Conservation (phyloP, 35 echinoderm and acorn worm species). For the Anneissia japonica region DNA sequence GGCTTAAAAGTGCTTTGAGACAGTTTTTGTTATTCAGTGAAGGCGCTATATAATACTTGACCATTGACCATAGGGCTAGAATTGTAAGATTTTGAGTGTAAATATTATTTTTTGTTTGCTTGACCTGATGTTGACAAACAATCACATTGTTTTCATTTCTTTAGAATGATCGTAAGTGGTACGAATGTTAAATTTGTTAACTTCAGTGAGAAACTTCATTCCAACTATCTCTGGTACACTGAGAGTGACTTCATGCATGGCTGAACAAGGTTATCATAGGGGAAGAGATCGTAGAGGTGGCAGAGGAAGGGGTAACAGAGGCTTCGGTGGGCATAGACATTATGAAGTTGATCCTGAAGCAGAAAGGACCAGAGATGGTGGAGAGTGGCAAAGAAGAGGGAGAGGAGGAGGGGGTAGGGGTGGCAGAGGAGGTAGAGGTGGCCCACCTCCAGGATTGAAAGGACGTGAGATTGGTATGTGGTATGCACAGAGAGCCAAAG, state of each 20-base stretch:
- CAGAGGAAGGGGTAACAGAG: neutral
- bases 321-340: slow-evolving; percentile 3
- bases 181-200: too few relatives aligned
- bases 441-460: slow-evolving; percentile 59
- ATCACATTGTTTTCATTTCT: too few relatives aligned
- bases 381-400: neutral
- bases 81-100: too few relatives aligned
- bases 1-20: too few relatives aligned
- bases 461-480: slow-evolving; percentile 86
- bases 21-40: too few relatives aligned
- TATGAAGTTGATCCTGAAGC: neutral
- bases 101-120: too few relatives aligned
- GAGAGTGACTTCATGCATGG: neutral
- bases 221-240: neutral
- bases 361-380: neutral
- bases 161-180: too few relatives aligned
- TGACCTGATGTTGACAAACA: too few relatives aligned
- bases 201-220: neutral
- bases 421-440: neutral
- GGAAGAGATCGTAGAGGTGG: neutral
- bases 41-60: too few relatives aligned
- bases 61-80: too few relatives aligned
- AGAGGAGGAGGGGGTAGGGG: neutral
- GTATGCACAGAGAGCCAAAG: slow-evolving; percentile 48
- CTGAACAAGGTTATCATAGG: neutral